A percentile compares a stretch with the other conserved stretches of the same genome.
Evolutionary conservation across 2,888 invertebrate genomes (phyloP).

Genomic region (Melipona beecheii): DNA sequence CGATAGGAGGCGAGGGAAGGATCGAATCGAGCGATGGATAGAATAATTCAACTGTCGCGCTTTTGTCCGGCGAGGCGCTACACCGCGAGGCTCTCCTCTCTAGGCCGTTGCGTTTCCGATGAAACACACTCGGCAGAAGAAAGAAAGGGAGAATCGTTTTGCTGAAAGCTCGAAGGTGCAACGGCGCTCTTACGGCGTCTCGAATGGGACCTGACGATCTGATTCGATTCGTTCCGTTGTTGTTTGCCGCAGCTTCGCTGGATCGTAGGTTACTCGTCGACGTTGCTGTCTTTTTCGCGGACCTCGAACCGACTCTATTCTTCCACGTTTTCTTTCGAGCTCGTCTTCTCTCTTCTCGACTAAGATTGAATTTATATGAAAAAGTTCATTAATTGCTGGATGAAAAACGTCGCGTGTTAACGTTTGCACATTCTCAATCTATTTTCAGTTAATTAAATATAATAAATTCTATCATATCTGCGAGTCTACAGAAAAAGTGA

Average conservation of each 20-base stretch:
- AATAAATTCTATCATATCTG: too few relatives aligned
- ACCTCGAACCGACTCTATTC: background rate
- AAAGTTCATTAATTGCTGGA: too few relatives aligned
- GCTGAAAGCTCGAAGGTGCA: constrained; percentile 4
- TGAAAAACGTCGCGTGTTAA: too few relatives aligned
- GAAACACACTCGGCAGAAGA: background rate
- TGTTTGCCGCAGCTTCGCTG: background rate
- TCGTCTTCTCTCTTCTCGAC: too few relatives aligned
- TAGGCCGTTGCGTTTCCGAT: background rate
- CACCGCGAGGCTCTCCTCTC: background rate
- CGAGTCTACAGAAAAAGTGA: too few relatives aligned
- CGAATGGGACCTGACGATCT: constrained; percentile 8
- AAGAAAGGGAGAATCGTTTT: constrained; percentile 27
- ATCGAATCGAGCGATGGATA: constrained; percentile 24
- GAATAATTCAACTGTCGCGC: constrained; percentile 35
- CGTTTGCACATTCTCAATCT: too few relatives aligned
- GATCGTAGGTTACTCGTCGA: background rate
- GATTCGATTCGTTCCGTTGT: constrained; percentile 33
- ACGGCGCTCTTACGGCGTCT: constrained; percentile 12
- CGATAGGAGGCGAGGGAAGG: constrained; percentile 45
- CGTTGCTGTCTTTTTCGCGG: background rate
- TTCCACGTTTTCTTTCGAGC: background rate
- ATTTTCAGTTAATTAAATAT: too few relatives aligned
- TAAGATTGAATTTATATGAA: too few relatives aligned
- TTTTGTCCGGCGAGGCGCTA: constrained; percentile 30